Evolutionary conservation across 1,140 invertebrate genomes (phyloP), one percentile per base, ranked within the genome.

Genomic region (Aphaenogaster floridana): DNA sequence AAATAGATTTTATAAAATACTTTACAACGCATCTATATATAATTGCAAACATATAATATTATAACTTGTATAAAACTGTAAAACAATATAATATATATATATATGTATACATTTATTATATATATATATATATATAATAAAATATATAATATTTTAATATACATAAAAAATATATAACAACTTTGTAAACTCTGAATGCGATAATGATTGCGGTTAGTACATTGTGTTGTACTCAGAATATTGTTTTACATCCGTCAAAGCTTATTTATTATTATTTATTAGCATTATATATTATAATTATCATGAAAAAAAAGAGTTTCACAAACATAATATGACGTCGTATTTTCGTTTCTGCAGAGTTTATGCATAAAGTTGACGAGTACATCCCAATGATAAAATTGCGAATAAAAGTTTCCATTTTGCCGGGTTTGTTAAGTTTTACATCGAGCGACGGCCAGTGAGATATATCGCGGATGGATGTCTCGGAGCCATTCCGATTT

Each of bases 401-500:
- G 52, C 66, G 36, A 34, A 72, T 71, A 5, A 57, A 69, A 28
- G n/a, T 71, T 68, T 71, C 28, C 64, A 71, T 39, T 71, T 71
- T 34, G 50, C 9, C 15, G 21, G 50, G 21, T 81, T 81, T 36
- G 78, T 81, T 71, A 57, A 72, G 11, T 72, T 71, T 45, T n/a
- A 52, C 11, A 71, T 71, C 15, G n/a, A 34, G 48, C 36, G 64
- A 71, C 21, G 6, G 64, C 36, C 21, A 45, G 66, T n/a, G 66
- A 72, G 57, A 72, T 71, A 81, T n/a, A 81, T 59, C 15, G 21
- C 48, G 66, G 15, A 81, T 72, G 21, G 66, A 34, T 57, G 39
- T 71, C 66, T 81, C 66, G 50, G 66, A 81, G 66, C 79, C 39
- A 72, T 72, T 72, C 28, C 79, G 50, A 81, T 81, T 81, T 72